These are phyloP conservation scores for Prosapia bicincta DNA, from an alignment of 2,888 invertebrate species.

Conservation along the genomic window DNA sequence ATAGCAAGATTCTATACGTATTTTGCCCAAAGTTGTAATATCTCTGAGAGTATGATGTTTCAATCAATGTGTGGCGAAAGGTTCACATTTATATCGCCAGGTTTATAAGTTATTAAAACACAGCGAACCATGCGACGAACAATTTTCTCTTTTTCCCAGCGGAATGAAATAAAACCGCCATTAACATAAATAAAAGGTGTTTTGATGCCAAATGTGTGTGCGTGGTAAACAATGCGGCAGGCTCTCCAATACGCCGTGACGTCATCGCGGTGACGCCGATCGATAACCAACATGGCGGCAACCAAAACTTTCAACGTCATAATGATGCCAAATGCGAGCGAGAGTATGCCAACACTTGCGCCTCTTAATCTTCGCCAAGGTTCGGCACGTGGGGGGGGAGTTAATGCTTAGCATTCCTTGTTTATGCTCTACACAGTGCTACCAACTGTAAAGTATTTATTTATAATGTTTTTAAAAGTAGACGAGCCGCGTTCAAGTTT, in stretches of 20 bases:
- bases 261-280: background rate
- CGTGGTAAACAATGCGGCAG: background rate
- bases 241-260: background rate
- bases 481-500: too few species aligned
- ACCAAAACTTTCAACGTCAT: background rate
- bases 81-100: too few species aligned
- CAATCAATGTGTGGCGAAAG: too few species aligned
- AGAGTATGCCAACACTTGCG: background rate
- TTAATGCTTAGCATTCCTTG: background rate
- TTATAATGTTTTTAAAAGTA: too few species aligned
- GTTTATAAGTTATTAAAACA: too few species aligned
- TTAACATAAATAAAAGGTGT: background rate
- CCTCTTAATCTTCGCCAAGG: background rate
- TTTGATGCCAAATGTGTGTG: background rate
- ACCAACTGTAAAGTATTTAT: too few species aligned
- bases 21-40: too few species aligned
- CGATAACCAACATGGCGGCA: background rate
- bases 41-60: too few species aligned
- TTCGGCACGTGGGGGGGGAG: background rate
- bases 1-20: too few species aligned
- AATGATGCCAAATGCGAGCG: background rate
- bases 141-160: background rate
- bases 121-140: too few species aligned
- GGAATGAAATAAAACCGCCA: background rate
- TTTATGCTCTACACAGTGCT: too few species aligned